Conservation (phyloP, 2,888 invertebrate genomes). For the Tetheella fluctuosa region DNA sequence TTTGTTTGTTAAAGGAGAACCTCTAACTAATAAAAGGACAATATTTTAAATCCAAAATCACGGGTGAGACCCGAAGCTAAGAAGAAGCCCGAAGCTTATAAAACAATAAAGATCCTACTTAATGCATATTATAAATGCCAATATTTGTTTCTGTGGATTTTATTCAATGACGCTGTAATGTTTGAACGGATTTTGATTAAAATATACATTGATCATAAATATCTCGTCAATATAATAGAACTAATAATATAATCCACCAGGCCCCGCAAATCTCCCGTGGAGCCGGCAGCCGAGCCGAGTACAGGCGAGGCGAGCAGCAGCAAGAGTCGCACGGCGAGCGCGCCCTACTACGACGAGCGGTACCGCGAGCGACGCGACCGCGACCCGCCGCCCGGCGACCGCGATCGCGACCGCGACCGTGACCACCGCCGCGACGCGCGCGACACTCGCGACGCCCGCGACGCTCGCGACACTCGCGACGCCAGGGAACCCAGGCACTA, state of each 20-base stretch:
- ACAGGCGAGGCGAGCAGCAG: constrained; percentile 72
- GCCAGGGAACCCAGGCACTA: background rate
- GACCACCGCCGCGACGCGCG: constrained; percentile 69
- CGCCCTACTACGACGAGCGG: constrained; percentile 93
- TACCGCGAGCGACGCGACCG: constrained; percentile 88
- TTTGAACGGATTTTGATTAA: background rate
- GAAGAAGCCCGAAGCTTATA: too few species aligned
- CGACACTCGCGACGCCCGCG: background rate
- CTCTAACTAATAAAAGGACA: too few species aligned
- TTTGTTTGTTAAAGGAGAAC: too few species aligned
- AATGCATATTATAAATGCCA: too few species aligned
- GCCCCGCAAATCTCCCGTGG: constrained; percentile 86
- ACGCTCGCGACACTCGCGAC: background rate
- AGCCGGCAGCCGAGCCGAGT: constrained; percentile 77
- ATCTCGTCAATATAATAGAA: too few species aligned
- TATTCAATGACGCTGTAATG: too few species aligned
- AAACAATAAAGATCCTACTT: too few species aligned
- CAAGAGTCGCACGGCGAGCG: constrained; percentile 82
- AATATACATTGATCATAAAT: too few species aligned
- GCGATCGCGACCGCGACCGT: constrained; percentile 75
- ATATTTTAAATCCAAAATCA: too few species aligned
- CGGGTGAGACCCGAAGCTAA: too few species aligned
- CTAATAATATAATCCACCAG: too few species aligned
- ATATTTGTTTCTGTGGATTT: too few species aligned
- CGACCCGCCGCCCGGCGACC: constrained; percentile 84